Conservation (phyloP, 2,888 invertebrate species). For the Clepsis dumicolana region DNA sequence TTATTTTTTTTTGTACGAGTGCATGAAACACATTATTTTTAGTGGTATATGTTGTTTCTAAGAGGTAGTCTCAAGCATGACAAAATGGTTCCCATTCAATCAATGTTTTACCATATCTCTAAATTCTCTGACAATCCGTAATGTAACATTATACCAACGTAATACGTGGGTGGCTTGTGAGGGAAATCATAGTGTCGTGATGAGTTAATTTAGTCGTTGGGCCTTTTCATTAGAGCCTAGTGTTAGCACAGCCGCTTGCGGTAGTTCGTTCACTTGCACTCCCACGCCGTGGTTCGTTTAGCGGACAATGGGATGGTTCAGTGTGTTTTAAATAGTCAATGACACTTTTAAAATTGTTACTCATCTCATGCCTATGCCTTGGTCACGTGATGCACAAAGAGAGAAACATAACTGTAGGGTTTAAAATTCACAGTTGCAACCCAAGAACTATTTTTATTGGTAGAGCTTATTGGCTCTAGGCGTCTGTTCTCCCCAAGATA, state of each 20-base stretch:
- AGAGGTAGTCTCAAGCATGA: neutral
- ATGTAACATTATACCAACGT: conserved; percentile 15
- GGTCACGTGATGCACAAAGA: neutral
- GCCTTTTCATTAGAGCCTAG: neutral
- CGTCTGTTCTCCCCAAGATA: neutral
- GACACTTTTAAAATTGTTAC: conserved; percentile 16
- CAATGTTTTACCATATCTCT: conserved; percentile 12
- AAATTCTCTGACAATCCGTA: conserved; percentile 24
- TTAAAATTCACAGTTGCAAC: too few relatives aligned
- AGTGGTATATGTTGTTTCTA: neutral
- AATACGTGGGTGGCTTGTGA: conserved; percentile 7
- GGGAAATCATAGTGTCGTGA: neutral
- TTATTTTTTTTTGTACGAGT: too few relatives aligned
- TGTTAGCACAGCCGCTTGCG: conserved; percentile 45
- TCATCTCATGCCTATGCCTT: conserved; percentile 5
- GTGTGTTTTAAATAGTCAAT: conserved; percentile 27
- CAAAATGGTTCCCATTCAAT: conserved; percentile 6
- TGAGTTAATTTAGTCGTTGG: neutral
- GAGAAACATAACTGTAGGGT: neutral
- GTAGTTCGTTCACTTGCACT: conserved; percentile 60
- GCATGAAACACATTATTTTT: neutral
- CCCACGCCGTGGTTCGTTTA: conserved; percentile 48
- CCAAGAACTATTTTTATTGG: neutral
- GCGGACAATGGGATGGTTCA: conserved; percentile 25
- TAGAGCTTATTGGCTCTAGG: too few relatives aligned